A percentile compares a stretch with the other conserved stretches of the same genome.
phyloP scores from a whole-genome alignment of 2,888 invertebrate species.

The Panorpa germanica region DNA sequence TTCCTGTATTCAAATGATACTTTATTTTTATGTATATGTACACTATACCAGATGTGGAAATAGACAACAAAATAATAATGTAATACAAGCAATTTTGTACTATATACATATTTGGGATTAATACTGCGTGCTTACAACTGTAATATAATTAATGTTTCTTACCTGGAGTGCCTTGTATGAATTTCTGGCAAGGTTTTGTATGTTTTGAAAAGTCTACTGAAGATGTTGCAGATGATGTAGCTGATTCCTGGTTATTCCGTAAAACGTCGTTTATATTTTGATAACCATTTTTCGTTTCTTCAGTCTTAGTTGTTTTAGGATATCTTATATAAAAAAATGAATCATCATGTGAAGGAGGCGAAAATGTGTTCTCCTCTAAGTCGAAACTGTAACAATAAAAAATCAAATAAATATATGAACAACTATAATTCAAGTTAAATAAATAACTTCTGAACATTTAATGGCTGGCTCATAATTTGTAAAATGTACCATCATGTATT shows the following conservation, averaged over 20 bases:
- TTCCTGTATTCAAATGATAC: too few species aligned
- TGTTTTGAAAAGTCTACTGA: constrained; percentile 39
- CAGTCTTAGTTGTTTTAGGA: constrained; percentile 24
- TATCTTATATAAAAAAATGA: constrained; percentile 52
- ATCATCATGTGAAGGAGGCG: constrained; percentile 57
- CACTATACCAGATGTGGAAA: too few species aligned
- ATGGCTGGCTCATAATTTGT: too few species aligned
- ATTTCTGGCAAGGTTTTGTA: constrained; percentile 47
- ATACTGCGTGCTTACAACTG: too few species aligned
- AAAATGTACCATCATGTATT: too few species aligned
- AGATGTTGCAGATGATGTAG: neutral
- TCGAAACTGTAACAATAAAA: constrained; percentile 35
- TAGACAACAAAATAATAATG: too few species aligned
- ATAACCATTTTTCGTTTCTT: neutral
- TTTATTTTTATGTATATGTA: too few species aligned
- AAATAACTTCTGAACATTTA: too few species aligned
- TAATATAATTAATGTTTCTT: constrained; percentile 11
- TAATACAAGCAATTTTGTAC: too few species aligned
- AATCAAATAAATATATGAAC: too few species aligned
- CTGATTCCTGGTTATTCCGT: constrained; percentile 5
- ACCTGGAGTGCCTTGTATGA: constrained; percentile 19
- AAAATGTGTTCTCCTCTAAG: constrained; percentile 35
- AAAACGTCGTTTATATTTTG: constrained; percentile 9
- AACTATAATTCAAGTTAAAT: too few species aligned
- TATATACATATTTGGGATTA: too few species aligned